A percentile compares a stretch with the other conserved stretches of the same genome.
Evolutionary conservation across 2,797 vertebrate species (phyloP).

Genomic region (Falco novaeseelandiae): DNA sequence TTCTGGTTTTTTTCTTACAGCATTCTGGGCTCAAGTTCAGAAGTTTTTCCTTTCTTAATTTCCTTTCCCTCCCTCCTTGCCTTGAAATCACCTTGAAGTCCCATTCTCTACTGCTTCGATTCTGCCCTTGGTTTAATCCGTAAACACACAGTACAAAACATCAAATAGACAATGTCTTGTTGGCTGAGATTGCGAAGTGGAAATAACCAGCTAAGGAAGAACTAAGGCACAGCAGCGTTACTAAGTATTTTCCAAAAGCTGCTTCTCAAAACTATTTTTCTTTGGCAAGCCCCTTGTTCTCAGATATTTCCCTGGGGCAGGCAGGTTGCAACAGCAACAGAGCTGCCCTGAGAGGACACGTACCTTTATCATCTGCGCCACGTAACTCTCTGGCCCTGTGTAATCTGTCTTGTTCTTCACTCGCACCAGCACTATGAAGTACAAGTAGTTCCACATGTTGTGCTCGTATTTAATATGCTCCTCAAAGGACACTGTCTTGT

Average conservation of each 20-base stretch:
- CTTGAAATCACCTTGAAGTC: neutral
- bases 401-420: constrained; percentile 98
- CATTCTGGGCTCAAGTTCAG: neutral
- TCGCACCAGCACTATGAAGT: constrained; percentile 93
- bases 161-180: fast-evolving
- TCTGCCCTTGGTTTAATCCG: neutral
- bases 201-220: neutral
- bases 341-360: neutral
- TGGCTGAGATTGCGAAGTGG: neutral
- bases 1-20: neutral
- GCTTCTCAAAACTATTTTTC: neutral
- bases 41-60: neutral
- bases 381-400: constrained; percentile 96
- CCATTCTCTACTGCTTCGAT: neutral
- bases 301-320: fast-evolving
- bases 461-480: constrained; percentile 95
- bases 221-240: neutral
- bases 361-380: constrained; percentile 96
- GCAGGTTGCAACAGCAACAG: neutral
- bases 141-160: neutral
- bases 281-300: neutral
- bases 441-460: constrained; percentile 99
- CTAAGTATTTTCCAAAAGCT: neutral
- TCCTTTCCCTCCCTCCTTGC: neutral
- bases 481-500: constrained; percentile 97